Evolutionary conservation across 2,113 vertebrate genomes (phyloP), one percentile per base, ranked within the genome.

Genomic region (Phylloscopus trochilus): DNA sequence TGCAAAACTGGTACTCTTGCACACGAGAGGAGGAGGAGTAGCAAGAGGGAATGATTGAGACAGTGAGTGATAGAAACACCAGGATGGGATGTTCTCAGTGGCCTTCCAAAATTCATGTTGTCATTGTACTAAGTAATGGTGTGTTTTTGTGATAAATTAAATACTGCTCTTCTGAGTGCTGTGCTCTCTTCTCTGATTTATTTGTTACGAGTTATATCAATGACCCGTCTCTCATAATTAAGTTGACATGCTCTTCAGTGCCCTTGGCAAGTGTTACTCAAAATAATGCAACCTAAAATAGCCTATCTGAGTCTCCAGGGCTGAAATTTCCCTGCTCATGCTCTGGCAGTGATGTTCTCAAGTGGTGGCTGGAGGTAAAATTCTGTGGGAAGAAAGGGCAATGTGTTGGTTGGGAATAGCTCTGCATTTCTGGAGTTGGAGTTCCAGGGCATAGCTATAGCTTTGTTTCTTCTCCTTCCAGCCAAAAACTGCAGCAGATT

Each of bases 401-500:
- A 12, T 6, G 7, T 72, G 31, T 66, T 93, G 33, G 8, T 11
- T 49, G 53, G 72, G 53, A 86, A 35, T n/a, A 63, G 26, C 9
- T 76, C 41, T 85, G 44, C 6, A 7, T 77, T 92, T 69, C 37
- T 92, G 24, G 43, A 33, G 35, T 41, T 52, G 30, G 26, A 12
- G 46, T 53, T 44, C 18, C 43, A 47, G 33, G 23, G 27, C 13
- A 55, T 5, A 73, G 35, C 27, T 31, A 7, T 31, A 18, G 37
- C 60, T 93, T 27, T 58, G 19, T 56, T 80, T 69, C 33, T 91
- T 93, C 18, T 39, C 18, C 76, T 87, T 51, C 33, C 24, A 51
- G 33, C 14, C 55, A 30, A 83, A 89, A 89, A 47, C 58, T 87
- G 69, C 52, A 81, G 49, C 80, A 96, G 64, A 91, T 64, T 84